These are phyloP conservation scores for Hirundichthys speculiger DNA, from an alignment of 2,113 vertebrate species.

Conservation along the genomic window DNA sequence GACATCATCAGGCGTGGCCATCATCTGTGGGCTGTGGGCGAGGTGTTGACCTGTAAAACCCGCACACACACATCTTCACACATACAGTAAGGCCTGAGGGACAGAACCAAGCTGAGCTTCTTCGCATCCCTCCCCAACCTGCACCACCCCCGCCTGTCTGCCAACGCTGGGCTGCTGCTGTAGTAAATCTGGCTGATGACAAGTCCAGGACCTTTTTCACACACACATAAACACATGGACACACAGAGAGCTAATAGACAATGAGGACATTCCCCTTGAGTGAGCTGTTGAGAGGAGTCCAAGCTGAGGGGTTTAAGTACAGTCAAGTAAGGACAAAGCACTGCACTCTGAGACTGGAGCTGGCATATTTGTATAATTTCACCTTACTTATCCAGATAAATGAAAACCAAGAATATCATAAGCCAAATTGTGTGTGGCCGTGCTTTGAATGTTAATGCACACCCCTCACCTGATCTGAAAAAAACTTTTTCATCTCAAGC, in stretches of 20 bases:
- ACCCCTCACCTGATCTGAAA: slow-evolving; percentile 9
- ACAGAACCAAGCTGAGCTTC: slow-evolving; percentile 34
- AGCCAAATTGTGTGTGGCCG: slow-evolving; percentile 34
- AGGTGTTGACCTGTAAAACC: slow-evolving; percentile 58
- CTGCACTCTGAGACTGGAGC: slow-evolving; percentile 32
- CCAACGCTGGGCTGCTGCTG: slow-evolving; percentile 30
- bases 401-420: slow-evolving; percentile 40
- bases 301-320: slow-evolving; percentile 41
- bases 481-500: slow-evolving; percentile 26
- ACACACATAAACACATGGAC: slow-evolving; percentile 56
- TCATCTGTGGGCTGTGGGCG: slow-evolving; percentile 63
- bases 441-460: slow-evolving; percentile 5
- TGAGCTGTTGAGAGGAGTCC: slow-evolving; percentile 51
- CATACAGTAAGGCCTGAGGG: slow-evolving; percentile 43
- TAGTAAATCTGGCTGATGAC: slow-evolving; percentile 69
- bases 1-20: slow-evolving; percentile 75
- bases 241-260: slow-evolving; percentile 53
- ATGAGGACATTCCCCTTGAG: slow-evolving; percentile 65
- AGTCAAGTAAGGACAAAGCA: slow-evolving; percentile 35
- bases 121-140: slow-evolving; percentile 29
- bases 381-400: slow-evolving; percentile 35
- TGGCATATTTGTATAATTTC: slow-evolving; percentile 40
- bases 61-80: slow-evolving; percentile 20
- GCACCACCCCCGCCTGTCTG: slow-evolving; percentile 47
- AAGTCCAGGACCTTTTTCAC: slow-evolving; percentile 57